Evolutionary conservation across 2,888 invertebrate species (phyloP).

Genomic region (Drosophila nr. medialis): DNA sequence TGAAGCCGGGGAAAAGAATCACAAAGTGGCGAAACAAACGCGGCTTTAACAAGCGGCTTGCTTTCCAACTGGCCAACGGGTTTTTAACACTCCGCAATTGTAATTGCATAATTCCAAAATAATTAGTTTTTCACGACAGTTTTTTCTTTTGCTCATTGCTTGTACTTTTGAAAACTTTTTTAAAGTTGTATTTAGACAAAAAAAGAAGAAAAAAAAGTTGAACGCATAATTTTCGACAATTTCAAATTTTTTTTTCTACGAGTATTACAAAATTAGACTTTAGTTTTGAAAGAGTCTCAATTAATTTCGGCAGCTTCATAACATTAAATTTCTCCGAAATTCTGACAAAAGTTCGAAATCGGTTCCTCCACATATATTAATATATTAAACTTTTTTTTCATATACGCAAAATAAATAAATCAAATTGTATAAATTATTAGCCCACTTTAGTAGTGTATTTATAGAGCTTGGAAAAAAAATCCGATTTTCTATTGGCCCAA

Average conservation of each 20-base stretch:
- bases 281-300: background rate
- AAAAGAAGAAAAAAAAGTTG: background rate
- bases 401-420: background rate
- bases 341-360: background rate
- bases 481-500: background rate
- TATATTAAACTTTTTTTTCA: background rate
- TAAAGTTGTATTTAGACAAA: background rate
- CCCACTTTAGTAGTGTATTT: background rate
- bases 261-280: background rate
- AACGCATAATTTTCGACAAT: background rate
- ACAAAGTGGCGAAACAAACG: background rate
- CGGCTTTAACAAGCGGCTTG: background rate
- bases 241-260: background rate
- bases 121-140: background rate
- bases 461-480: background rate
- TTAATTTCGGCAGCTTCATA: background rate
- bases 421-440: background rate
- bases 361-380: background rate
- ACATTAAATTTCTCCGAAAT: background rate
- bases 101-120: conserved; percentile 1
- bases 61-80: conserved; percentile 7
- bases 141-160: background rate
- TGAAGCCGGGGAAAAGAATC: conserved; percentile 4
- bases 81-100: background rate
- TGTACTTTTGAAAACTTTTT: background rate